phyloP scores from a whole-genome alignment of 2,797 vertebrate genomes.

The Mycteria americana region DNA sequence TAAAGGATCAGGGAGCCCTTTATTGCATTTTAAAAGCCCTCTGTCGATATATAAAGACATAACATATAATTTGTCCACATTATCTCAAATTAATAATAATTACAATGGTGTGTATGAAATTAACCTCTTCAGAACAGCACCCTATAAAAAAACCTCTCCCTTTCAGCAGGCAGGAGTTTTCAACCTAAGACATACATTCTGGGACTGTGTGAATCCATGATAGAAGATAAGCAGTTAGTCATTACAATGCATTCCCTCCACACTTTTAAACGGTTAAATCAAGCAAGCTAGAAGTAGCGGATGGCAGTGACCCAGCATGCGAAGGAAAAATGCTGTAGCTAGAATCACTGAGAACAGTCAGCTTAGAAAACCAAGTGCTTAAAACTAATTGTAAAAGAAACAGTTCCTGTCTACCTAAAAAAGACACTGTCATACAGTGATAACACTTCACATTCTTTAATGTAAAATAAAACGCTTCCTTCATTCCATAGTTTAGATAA shows the following conservation, averaged over 20 bases:
- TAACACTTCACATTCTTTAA: slow-evolving; percentile 14
- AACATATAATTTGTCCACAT: neutral
- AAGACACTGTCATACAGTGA: neutral
- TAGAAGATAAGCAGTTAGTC: neutral
- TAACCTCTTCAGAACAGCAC: neutral
- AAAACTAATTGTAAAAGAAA: slow-evolving; percentile 54
- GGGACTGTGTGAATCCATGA: neutral
- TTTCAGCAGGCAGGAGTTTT: neutral
- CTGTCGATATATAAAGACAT: neutral
- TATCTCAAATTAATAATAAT: slow-evolving; percentile 7
- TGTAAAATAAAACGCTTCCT: slow-evolving; percentile 43
- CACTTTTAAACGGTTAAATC: neutral
- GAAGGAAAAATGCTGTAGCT: neutral
- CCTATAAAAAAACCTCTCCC: neutral
- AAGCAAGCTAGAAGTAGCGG: neutral
- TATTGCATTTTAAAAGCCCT: slow-evolving; percentile 8
- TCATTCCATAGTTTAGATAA: slow-evolving; percentile 22
- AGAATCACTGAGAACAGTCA: neutral
- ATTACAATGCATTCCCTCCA: neutral
- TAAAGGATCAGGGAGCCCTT: neutral
- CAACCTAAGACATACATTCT: neutral
- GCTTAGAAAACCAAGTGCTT: neutral
- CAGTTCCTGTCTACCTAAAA: neutral
- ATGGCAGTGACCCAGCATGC: neutral
- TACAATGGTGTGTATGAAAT: neutral